Conservation (phyloP, 1,140 invertebrate genomes). For the Pseudobourletiella spinata region DNA sequence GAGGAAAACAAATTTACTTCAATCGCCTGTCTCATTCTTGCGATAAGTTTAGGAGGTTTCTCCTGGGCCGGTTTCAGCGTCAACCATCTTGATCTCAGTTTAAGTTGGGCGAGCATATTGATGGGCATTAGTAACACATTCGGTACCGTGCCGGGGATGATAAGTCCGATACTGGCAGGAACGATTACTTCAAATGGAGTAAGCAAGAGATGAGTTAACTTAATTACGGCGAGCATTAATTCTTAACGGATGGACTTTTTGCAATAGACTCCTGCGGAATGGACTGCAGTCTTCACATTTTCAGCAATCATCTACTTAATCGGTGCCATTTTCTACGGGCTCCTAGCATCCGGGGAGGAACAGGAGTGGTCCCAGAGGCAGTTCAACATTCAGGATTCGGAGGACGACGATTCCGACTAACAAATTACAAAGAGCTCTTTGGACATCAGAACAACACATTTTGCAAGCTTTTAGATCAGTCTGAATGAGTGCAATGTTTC, state of each 20-base stretch:
- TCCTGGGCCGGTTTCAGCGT: constrained; percentile 76
- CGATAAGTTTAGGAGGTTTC: constrained; percentile 78
- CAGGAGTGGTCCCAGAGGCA: constrained; percentile 59
- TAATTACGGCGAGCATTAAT: constrained; percentile 39
- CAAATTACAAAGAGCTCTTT: neutral
- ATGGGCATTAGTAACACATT: constrained; percentile 84
- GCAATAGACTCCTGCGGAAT: constrained; percentile 61
- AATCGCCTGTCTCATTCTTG: constrained; percentile 66
- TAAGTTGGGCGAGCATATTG: constrained; percentile 66
- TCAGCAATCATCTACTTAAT: constrained; percentile 63
- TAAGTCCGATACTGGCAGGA: constrained; percentile 70
- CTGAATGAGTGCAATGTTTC: too few relatives aligned
- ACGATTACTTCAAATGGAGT: too few relatives aligned
- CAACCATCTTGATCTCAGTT: constrained; percentile 78
- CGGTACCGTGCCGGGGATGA: constrained; percentile 75
- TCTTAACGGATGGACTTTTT: too few relatives aligned
- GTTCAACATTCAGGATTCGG: neutral
- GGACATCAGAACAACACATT: too few relatives aligned
- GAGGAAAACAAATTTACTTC: constrained; percentile 55
- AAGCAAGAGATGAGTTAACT: too few relatives aligned
- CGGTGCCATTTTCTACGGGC: constrained; percentile 65
- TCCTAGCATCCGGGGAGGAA: constrained; percentile 67
- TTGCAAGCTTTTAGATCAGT: too few relatives aligned
- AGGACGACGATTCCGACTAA: constrained; percentile 17
- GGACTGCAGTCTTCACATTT: constrained; percentile 76